Percentiles rank a stretch among this genome's conserved stretches.
Evolutionary conservation across 2,113 vertebrate genomes (phyloP).

Genomic region (Mixornis gularis): DNA sequence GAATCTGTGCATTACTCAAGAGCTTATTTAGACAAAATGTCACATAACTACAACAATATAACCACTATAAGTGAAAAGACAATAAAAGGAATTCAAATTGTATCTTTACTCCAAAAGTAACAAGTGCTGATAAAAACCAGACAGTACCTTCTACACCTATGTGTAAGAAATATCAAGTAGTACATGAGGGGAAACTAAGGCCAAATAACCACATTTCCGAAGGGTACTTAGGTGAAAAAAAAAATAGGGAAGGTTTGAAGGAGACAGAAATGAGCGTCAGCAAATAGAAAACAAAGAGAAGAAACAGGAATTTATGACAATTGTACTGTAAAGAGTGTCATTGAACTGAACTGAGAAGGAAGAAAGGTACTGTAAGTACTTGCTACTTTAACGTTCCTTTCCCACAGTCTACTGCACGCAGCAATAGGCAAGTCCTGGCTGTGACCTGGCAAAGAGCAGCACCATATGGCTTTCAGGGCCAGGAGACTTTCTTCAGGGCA

Average conservation of each 20-base stretch:
- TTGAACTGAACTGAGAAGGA: not conserved
- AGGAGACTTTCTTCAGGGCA: not conserved
- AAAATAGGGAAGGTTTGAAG: not conserved
- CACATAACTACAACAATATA: not conserved
- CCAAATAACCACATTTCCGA: not conserved
- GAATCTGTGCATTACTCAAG: not conserved
- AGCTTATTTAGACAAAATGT: not conserved
- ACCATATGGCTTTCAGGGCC: not conserved
- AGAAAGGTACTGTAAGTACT: not conserved
- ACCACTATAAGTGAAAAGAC: not conserved
- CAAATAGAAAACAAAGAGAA: not conserved
- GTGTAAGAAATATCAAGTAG: not conserved
- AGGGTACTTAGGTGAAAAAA: not conserved
- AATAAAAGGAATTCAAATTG: not conserved
- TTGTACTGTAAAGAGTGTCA: not conserved
- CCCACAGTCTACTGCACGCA: not conserved
- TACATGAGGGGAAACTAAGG: not conserved
- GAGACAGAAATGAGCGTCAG: not conserved
- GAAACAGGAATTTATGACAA: not conserved
- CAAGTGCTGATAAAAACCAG: not conserved
- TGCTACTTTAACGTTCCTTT: not conserved
- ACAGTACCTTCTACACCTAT: not conserved
- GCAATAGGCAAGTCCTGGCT: not conserved
- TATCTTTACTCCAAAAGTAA: not conserved
- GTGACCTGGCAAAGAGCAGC: not conserved